Percentiles rank a stretch among this genome's conserved stretches.
Evolutionary conservation across 2,888 invertebrate genomes (phyloP).

Genomic region (Aspidiotus destructor): DNA sequence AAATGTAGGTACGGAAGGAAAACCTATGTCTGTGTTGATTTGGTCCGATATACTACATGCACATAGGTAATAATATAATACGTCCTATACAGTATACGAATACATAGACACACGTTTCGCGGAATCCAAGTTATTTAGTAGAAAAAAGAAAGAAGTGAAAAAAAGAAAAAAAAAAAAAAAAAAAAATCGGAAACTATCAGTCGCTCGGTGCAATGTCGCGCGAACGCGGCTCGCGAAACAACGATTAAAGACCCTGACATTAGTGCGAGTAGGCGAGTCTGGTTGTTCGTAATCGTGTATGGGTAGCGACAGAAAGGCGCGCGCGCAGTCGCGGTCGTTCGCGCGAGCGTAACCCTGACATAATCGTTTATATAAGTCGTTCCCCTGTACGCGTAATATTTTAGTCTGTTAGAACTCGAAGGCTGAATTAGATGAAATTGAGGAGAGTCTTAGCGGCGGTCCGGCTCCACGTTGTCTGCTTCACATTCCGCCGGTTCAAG

Average conservation of each 20-base stretch:
- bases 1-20: conserved; percentile 33
- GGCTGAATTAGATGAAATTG: neutral
- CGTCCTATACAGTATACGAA: too few relatives aligned
- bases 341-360: conserved; percentile 27
- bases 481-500: conserved; percentile 24
- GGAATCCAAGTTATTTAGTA: neutral
- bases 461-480: conserved; percentile 25
- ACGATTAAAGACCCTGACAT: conserved; percentile 24
- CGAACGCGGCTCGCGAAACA: too few relatives aligned
- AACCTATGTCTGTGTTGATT: neutral
- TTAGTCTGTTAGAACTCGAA: conserved; percentile 27
- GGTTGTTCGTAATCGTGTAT: conserved; percentile 16
- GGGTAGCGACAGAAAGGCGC: neutral
- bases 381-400: conserved; percentile 26
- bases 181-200: conserved; percentile 30
- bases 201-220: conserved; percentile 24
- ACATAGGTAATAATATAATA: too few relatives aligned
- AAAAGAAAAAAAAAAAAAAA: conserved; percentile 11
- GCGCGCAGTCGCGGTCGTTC: conserved; percentile 18
- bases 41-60: too few relatives aligned
- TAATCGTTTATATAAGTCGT: conserved; percentile 33
- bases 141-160: neutral
- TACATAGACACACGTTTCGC: too few relatives aligned
- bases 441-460: conserved; percentile 5
- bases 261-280: conserved; percentile 16